These are phyloP conservation scores for Galaxea fascicularis DNA, from an alignment of 92 coral and sea anemone species.

Conservation along the genomic window DNA sequence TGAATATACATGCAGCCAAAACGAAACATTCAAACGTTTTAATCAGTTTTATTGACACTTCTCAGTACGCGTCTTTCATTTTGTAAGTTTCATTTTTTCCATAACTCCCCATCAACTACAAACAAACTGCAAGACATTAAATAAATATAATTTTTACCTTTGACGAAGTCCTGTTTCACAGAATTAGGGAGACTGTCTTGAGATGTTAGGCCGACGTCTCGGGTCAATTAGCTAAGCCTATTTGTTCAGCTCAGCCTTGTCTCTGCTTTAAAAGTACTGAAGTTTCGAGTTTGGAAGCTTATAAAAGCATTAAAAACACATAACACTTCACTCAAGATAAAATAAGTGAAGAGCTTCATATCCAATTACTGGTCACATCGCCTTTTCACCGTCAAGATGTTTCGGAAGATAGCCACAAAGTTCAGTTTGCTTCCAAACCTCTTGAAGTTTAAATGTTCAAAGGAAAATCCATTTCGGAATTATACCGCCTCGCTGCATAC, in stretches of 20 bases:
- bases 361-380: neutral
- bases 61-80: no score
- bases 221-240: neutral
- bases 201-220: neutral
- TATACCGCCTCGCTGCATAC: neutral
- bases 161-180: no score
- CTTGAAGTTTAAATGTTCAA: neutral
- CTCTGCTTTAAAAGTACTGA: neutral
- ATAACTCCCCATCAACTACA: no score
- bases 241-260: neutral
- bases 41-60: no score
- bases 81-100: no score
- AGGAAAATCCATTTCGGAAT: neutral
- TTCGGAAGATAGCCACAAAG: constrained; percentile 1
- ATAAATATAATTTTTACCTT: no score
- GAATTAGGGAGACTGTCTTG: neutral
- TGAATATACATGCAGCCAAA: no score
- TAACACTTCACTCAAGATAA: neutral
- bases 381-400: neutral
- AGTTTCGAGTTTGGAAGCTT: neutral
- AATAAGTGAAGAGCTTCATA: neutral
- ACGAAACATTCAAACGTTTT: no score
- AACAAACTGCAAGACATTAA: no score
- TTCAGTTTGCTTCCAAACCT: neutral
- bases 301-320: neutral